Conservation (phyloP, 1,140 invertebrate species). For the Adelges cooleyi region DNA sequence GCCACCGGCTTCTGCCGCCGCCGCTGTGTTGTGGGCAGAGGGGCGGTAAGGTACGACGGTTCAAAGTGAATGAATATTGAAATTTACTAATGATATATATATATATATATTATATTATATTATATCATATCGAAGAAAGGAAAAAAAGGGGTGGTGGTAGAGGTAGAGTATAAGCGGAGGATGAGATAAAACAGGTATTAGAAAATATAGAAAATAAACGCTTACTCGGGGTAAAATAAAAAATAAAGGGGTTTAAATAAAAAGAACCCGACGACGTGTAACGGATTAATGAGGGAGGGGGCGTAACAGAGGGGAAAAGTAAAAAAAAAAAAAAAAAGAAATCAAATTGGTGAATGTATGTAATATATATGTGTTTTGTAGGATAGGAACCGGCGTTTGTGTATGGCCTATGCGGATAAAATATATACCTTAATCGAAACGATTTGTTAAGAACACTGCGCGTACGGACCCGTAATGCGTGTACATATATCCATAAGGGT, state of each 20-base stretch:
- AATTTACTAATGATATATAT: slow-evolving; percentile 14
- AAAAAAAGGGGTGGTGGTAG: slow-evolving; percentile 1
- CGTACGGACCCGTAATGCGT: not conserved
- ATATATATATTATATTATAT: no score
- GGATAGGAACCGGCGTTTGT: no score
- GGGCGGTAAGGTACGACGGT: not conserved
- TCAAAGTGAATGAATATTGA: slow-evolving; percentile 26
- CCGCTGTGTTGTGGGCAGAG: no score
- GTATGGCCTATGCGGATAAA: not conserved
- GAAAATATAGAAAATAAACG: slow-evolving; percentile 15
- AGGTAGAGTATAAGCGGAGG: no score
- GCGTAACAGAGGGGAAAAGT: slow-evolving; percentile 3
- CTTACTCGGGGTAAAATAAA: no score
- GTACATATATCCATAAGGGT: not conserved
- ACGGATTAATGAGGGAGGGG: not conserved
- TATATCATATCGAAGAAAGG: not conserved
- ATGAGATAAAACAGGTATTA: no score
- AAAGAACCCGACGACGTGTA: slow-evolving; percentile 1
- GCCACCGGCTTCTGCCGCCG: no score
- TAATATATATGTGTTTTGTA: no score
- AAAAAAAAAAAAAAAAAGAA: not conserved
- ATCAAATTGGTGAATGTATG: no score
- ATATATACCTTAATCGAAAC: slow-evolving; percentile 24
- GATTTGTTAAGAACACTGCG: slow-evolving; percentile 15
- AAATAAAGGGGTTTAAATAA: no score